Evolutionary conservation across 2,888 invertebrate genomes (phyloP), one percentile per base, ranked within the genome.

Genomic region (Lepidocyrtinus sp.): DNA sequence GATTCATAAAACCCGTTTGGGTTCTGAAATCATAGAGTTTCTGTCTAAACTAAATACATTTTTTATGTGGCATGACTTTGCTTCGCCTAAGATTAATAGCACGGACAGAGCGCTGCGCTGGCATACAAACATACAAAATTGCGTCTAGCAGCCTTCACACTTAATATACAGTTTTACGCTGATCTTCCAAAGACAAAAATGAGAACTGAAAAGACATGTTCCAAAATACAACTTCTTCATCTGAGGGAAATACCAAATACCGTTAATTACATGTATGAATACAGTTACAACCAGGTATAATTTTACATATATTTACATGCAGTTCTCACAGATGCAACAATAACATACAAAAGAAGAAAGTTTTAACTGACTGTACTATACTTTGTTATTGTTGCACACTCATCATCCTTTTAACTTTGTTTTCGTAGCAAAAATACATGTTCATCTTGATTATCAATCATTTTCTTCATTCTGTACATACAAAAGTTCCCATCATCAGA

Each of bases 81-180:
- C n/a, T n/a, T n/a, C n/a, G 36, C 36, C 36, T 36, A 7, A 36
- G 36, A 36, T 36, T 36, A 36, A 55, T 55, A 70, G 70, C 70
- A 70, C 22, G 50, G 2, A 70, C 27, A 70, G n/a, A n/a, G n/a
- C n/a, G n/a, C 21, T 25, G 27, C 55, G 22, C 64, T 70, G 70
- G 76, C 76, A 69, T 76, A 76, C 76, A 76, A 76, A 76, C 50
- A 69, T 76, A 76, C 69, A 76, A 76, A 76, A 76, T n/a, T 64
- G 59, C 64, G 45, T 64, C 46, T 64, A 27, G 36, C 12, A 12
- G 12, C 12, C 36, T 36, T 36, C 36, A 36, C 5, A 36, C 5
- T 36, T 36, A 12, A 7, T 36, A 7, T 36, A 36, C 36, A 36
- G 36, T 36, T 36, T 36, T 36, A 7, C 36, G 12, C 36, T 36